Percentiles rank a stretch among this genome's conserved stretches.
phyloP scores from a whole-genome alignment of 1,140 invertebrate species.

The Micrasema longulum region DNA sequence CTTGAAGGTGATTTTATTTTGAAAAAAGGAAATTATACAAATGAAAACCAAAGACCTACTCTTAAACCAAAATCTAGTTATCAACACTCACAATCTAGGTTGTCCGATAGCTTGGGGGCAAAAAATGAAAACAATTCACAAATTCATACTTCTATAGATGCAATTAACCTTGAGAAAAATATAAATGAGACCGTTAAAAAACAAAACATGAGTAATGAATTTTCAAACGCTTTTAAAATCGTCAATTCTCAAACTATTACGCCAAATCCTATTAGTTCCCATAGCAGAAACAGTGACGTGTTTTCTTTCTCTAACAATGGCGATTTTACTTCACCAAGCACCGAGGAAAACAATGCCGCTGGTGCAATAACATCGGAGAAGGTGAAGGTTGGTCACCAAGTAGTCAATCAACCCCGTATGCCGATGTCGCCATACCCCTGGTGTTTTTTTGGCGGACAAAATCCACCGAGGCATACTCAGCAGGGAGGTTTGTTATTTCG shows the following conservation, averaged over 20 bases:
- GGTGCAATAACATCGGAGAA: slow-evolving; percentile 35
- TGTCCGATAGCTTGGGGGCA: no score
- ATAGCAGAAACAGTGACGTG: slow-evolving; percentile 19
- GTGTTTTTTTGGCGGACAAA: neutral
- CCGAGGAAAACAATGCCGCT: slow-evolving; percentile 22
- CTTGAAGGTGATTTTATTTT: slow-evolving; percentile 12
- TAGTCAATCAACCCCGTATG: slow-evolving; percentile 18
- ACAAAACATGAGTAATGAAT: no score
- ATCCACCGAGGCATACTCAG: neutral
- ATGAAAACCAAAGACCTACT: slow-evolving; percentile 2
- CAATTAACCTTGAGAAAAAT: no score
- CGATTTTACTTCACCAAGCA: neutral
- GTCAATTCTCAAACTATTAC: neutral
- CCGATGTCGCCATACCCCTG: neutral
- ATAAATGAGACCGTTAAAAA: no score
- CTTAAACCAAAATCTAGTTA: neutral
- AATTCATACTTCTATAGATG: no score
- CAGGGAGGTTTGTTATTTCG: slow-evolving; percentile 6
- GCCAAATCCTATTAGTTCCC: slow-evolving; percentile 4
- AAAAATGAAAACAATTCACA: no score
- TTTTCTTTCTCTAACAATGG: slow-evolving; percentile 7
- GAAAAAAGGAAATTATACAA: neutral
- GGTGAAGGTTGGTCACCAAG: slow-evolving; percentile 24
- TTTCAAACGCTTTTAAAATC: no score
- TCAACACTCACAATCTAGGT: neutral